Conservation (phyloP, 2,797 vertebrate genomes). For the Neosilurus mollespiculum region DNA sequence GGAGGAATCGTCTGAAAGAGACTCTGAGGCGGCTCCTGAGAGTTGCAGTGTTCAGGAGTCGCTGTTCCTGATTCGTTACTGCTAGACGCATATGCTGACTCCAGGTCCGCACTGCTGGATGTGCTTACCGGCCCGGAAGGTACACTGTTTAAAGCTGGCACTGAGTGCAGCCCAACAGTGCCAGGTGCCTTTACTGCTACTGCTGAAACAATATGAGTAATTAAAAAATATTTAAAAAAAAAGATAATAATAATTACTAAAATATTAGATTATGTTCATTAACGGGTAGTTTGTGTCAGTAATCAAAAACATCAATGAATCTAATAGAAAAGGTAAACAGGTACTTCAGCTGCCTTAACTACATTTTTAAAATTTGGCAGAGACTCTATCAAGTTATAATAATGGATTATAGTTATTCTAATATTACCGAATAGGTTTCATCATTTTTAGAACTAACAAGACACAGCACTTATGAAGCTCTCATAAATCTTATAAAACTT, state of each 20-base stretch:
- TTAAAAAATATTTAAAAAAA: no score
- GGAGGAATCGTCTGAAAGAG: constrained; percentile 54
- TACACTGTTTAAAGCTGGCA: neutral
- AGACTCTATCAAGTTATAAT: neutral
- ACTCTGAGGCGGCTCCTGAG: constrained; percentile 42
- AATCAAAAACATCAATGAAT: neutral
- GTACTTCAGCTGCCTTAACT: neutral
- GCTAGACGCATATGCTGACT: constrained; percentile 30
- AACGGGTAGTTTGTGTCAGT: neutral
- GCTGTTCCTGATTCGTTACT: constrained; percentile 27
- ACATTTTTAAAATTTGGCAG: no score
- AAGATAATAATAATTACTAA: no score
- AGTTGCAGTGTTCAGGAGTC: constrained; percentile 49
- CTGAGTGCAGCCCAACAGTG: neutral
- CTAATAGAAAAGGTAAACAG: neutral
- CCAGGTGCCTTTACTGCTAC: constrained; percentile 3
- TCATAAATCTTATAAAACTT: neutral
- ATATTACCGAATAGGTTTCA: neutral
- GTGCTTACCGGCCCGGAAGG: constrained; percentile 4
- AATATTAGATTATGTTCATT: neutral
- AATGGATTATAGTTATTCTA: neutral
- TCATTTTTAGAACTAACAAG: neutral
- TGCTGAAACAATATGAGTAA: constrained; percentile 5
- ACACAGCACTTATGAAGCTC: neutral
- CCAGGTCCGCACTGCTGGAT: constrained; percentile 12